Conservation (phyloP, 2,113 vertebrate species). For the Nothoprocta perdicaria region DNA sequence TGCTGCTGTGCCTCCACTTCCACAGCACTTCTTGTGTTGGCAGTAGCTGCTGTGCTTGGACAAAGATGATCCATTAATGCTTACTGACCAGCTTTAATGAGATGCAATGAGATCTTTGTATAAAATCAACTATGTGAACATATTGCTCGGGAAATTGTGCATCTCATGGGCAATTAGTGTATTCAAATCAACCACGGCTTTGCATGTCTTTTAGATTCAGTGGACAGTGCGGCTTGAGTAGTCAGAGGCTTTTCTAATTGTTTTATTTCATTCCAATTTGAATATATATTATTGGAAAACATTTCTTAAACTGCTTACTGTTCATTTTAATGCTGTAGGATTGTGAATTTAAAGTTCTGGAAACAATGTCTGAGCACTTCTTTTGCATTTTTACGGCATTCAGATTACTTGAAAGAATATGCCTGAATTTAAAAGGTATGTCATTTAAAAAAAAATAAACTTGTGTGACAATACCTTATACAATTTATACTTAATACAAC, state of each 20-base stretch:
- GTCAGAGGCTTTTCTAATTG: not conserved
- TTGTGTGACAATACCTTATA: not conserved
- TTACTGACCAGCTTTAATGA: not conserved
- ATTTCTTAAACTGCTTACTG: not conserved
- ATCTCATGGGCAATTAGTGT: not conserved
- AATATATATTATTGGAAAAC: not conserved
- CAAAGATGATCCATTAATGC: not conserved
- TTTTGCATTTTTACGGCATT: not conserved
- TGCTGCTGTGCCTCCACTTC: not conserved
- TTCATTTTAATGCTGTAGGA: not conserved
- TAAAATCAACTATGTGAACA: not conserved
- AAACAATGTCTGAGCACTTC: accelerated
- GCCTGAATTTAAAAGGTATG: too few species aligned
- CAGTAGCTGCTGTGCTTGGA: not conserved
- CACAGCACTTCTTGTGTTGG: not conserved
- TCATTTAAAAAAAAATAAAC: not conserved
- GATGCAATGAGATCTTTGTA: not conserved
- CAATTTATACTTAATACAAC: not conserved
- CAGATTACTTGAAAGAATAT: not conserved
- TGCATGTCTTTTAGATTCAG: not conserved
- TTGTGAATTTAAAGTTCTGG: not conserved
- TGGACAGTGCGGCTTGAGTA: not conserved
- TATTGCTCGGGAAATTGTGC: not conserved
- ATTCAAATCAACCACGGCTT: not conserved
- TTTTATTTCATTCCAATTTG: not conserved